phyloP scores from a whole-genome alignment of 2,113 vertebrate genomes.

The Chitala chitala region DNA sequence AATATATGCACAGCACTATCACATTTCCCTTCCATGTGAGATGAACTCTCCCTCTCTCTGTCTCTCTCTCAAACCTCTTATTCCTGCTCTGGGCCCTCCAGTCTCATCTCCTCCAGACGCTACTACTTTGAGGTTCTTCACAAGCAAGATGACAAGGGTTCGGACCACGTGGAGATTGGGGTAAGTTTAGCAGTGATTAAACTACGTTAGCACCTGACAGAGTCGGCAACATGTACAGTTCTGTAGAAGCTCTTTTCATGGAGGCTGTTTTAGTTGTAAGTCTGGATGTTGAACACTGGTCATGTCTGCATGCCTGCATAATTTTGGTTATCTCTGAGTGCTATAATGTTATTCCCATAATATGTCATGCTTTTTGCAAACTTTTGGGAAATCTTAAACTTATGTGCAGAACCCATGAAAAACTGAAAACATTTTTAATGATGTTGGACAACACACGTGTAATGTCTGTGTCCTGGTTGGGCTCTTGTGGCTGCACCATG shows the following conservation, averaged over 20 bases:
- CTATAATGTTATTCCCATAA: neutral
- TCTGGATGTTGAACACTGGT: neutral
- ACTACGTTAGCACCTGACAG: neutral
- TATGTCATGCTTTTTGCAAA: neutral
- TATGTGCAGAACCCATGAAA: neutral
- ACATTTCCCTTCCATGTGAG: neutral
- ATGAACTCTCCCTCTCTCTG: constrained; percentile 21
- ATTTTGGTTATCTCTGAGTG: neutral
- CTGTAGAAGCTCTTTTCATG: neutral
- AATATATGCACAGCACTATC: neutral
- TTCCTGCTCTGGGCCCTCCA: no score
- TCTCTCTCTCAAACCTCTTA: constrained; percentile 8
- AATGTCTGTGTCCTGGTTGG: neutral
- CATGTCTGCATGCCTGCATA: neutral
- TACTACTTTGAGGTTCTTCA: constrained; percentile 98
- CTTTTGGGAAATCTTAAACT: neutral
- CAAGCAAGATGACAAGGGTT: constrained; percentile 93
- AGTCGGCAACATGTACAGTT: neutral
- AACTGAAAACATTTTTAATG: neutral
- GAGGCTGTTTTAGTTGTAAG: neutral
- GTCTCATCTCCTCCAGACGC: constrained; percentile 82
- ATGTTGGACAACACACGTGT: neutral
- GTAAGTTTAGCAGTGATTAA: constrained; percentile 63
- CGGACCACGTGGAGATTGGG: constrained; percentile 94
- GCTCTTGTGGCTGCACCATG: neutral